Evolutionary conservation across 2,888 invertebrate species (phyloP).

Genomic region (Crepidodera aurea): DNA sequence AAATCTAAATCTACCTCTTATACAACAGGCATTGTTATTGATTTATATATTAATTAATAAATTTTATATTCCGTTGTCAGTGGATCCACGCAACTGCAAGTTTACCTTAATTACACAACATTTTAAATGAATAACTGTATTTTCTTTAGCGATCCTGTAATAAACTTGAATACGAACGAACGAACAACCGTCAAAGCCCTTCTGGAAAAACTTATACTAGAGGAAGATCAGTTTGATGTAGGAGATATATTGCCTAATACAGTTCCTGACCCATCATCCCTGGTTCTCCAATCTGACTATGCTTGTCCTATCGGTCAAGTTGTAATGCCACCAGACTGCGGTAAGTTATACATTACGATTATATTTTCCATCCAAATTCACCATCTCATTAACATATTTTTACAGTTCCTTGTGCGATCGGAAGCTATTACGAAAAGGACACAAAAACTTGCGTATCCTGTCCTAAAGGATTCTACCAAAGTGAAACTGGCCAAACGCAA

Average conservation of each 20-base stretch:
- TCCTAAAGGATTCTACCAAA: constrained; percentile 90
- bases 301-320: constrained; percentile 94
- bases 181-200: constrained; percentile 83
- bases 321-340: constrained; percentile 92
- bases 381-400: constrained; percentile 24
- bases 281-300: constrained; percentile 87
- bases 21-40: no score
- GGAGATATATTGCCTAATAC: constrained; percentile 93
- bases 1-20: no score
- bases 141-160: constrained; percentile 80
- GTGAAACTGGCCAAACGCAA: constrained; percentile 87
- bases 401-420: constrained; percentile 88
- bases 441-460: constrained; percentile 84
- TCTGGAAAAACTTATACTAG: constrained; percentile 88
- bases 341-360: constrained; percentile 67
- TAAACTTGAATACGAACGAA: constrained; percentile 87
- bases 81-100: no score
- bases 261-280: constrained; percentile 89
- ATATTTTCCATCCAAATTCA: constrained; percentile 5
- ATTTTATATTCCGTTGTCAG: no score
- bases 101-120: no score
- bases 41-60: no score
- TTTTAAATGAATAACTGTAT: not conserved
- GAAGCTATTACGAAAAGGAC: constrained; percentile 82
- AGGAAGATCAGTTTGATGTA: constrained; percentile 94